Conservation (phyloP, 1,140 invertebrate genomes). For the Patella vulgata region DNA sequence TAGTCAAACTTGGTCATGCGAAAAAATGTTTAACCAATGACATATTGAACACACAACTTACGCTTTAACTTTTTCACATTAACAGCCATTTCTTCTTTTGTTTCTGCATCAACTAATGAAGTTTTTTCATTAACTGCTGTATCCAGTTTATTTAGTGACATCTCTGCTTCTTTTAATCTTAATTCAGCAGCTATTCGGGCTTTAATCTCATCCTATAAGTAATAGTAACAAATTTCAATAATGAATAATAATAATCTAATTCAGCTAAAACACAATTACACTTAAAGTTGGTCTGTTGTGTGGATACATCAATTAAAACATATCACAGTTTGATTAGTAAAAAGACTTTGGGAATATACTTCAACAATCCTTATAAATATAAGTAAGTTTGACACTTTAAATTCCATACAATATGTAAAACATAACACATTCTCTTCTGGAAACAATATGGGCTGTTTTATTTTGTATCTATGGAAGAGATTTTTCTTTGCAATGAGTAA, state of each 20-base stretch:
- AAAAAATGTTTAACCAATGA: too few relatives aligned
- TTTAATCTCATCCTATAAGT: slow-evolving; percentile 52
- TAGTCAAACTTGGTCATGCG: too few relatives aligned
- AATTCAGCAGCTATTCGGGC: slow-evolving; percentile 54
- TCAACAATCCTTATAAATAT: too few relatives aligned
- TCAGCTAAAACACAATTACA: not conserved
- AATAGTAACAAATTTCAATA: not conserved
- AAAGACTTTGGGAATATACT: too few relatives aligned
- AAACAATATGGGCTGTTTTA: too few relatives aligned
- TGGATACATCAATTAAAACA: not conserved
- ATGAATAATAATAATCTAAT: too few relatives aligned
- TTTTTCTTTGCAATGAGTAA: too few relatives aligned
- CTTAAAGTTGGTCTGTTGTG: not conserved
- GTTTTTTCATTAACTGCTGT: slow-evolving; percentile 50
- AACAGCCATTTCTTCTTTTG: slow-evolving; percentile 56
- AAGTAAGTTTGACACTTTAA: too few relatives aligned
- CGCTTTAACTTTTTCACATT: slow-evolving; percentile 59
- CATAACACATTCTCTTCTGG: too few relatives aligned
- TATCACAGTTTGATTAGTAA: not conserved
- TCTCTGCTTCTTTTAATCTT: slow-evolving; percentile 49
- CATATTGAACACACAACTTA: too few relatives aligned
- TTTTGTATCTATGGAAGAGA: too few relatives aligned
- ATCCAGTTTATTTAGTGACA: slow-evolving; percentile 47
- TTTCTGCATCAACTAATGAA: slow-evolving; percentile 48
- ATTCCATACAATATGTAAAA: too few relatives aligned